Evolutionary conservation across 1,140 invertebrate species (phyloP).

Genomic region (Calliphora vicina): DNA sequence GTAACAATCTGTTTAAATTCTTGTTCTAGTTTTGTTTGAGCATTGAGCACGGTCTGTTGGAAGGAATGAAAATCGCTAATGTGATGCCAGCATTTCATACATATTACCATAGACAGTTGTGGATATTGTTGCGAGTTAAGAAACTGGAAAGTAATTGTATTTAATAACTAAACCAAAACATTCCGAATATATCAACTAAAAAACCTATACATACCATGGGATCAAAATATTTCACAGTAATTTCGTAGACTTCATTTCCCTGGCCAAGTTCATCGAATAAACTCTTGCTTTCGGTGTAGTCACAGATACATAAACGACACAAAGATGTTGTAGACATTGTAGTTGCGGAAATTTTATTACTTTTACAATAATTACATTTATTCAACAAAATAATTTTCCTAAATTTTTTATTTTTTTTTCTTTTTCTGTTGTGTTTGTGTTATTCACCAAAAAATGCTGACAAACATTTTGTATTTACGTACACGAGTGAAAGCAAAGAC

Average conservation of each 20-base stretch:
- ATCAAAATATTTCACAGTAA: slow-evolving; percentile 18
- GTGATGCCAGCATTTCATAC: not conserved
- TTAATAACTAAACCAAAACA: too few relatives aligned
- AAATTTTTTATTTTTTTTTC: not conserved
- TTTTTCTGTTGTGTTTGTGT: not conserved
- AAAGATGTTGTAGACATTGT: not conserved
- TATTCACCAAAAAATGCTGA: not conserved
- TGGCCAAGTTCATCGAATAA: not conserved
- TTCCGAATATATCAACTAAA: not conserved
- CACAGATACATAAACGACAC: not conserved
- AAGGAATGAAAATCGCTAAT: slow-evolving; percentile 1
- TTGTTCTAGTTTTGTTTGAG: not conserved
- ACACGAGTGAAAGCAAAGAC: not conserved
- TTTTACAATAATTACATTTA: not conserved
- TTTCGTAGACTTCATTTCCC: not conserved
- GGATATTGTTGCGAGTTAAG: not conserved
- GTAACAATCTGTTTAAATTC: not conserved
- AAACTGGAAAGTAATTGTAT: not conserved
- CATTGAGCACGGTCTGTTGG: not conserved
- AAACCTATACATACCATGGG: not conserved
- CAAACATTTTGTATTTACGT: slow-evolving; percentile 1
- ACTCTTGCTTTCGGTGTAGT: not conserved
- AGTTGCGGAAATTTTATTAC: not conserved
- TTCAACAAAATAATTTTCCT: not conserved
- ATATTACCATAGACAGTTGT: not conserved